Evolutionary conservation across 2,113 vertebrate species (phyloP), one percentile per base, ranked within the genome.

Genomic region (Piprites chloris): DNA sequence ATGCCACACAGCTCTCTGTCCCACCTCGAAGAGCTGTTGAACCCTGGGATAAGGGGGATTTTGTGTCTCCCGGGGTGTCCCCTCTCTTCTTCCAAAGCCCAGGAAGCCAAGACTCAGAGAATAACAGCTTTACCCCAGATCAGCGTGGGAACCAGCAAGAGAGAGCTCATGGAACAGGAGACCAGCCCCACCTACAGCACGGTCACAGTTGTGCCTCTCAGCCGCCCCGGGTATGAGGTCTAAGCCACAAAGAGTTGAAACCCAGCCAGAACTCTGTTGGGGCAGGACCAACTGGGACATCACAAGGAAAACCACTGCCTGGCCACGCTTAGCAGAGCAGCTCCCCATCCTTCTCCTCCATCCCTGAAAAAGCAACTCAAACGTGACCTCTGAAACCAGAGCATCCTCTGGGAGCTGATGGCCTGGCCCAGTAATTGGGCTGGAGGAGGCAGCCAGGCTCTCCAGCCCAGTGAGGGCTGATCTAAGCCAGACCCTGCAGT

Each of bases 161-260:
- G 55, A 35, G 50, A 62, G 35, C 68, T 95, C 50, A 92, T 95
- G 95, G 68, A 95, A 73, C 94, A 78, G 96, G 95, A 73, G 61
- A 96, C 95, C 94, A 97, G 96, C 96, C 94, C 96, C 96, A 95
- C 94, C 96, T 97, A 97, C 96, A 96, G 96, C 93, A 93, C 32
- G 3, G 42, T 82, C 65, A 87, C 66, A 83, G 93, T 62, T 79
- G 89, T 0, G 56, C 84, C 87, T 84, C 88, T 56, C 71, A 63
- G 83, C 49, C 0, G 1, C 55, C 79, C 49, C 9, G 47, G 35
- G 63, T 15, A 65, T 0, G 14, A 28, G 35, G 13, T 68, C 66
- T 67, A 55, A 89, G 73, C 78, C 53, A 27, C 4, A 7, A 49
- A 46, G 56, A 42, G 16, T 4, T 84, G 69, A 92, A 92, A 90